Evolutionary conservation across 2,888 invertebrate species (phyloP), one percentile per base, ranked within the genome.

Genomic region (Gasteruption jaculator): DNA sequence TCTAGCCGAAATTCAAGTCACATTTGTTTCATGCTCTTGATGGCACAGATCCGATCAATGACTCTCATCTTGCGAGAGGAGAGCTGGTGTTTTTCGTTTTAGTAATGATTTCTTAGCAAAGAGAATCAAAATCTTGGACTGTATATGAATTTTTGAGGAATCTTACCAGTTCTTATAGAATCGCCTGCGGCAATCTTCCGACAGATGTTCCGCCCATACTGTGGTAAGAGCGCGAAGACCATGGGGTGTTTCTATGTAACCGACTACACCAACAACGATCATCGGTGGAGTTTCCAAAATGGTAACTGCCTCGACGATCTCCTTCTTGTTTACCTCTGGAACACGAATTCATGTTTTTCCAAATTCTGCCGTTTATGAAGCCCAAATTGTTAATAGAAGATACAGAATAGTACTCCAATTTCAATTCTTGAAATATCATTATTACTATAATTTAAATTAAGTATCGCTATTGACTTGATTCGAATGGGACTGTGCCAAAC

Each of bases 141-240:
- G 1, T 44, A 26, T 22, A 15, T 12, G 26, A 25, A 16, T 2
- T 22, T 5, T 5, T 25, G 26, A 27, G 11, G 5, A 18, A 22
- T 25, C 32, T 76, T 81, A 99, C 99, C 99, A 99, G 78, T 99
- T 99, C 81, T 97, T 99, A 81, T 99, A 99, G 82, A 99, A 97
- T 57, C 99, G 85, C 68, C 99, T 87, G 61, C 91, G 86, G 74
- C 96, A 97, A 70, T 99, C 99, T 73, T 99, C 99, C 29, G 93
- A 91, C 71, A 99, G 82, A 80, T 99, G 99, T 74, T 97, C 96
- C 35, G 99, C 96, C 91, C 94, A 99, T 38, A 99, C 85, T 39
- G 96, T 95, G 55, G 93, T 91, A 53, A 99, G 79, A 38, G 93
- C 89, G 45, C 96, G 83, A 49, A 96, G 82, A 63, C 99, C 99